Conservation (phyloP, 1,140 invertebrate species). For the Caenorhabditis brenneri region DNA sequence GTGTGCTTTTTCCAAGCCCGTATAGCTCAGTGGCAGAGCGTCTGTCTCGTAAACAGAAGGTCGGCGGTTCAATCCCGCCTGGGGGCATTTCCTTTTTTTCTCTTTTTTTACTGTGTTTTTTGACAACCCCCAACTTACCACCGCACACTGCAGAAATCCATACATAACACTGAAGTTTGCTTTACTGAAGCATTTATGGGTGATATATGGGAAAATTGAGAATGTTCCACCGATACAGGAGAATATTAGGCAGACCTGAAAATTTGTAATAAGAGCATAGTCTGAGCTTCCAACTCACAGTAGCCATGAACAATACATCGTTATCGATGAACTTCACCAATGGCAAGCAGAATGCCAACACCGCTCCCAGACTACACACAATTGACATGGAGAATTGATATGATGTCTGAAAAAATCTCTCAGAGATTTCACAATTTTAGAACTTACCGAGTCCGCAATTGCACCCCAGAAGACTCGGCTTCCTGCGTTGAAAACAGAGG, state of each 20-base stretch:
- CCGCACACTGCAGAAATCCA: slow-evolving; percentile 49
- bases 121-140: slow-evolving; percentile 44
- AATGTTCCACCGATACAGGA: slow-evolving; percentile 57
- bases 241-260: slow-evolving; percentile 55
- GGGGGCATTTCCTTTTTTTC: no score
- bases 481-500: slow-evolving; percentile 73
- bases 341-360: slow-evolving; percentile 41
- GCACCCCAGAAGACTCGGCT: slow-evolving; percentile 73
- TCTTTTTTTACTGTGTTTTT: no score
- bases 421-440: not conserved
- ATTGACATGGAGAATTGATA: slow-evolving; percentile 54
- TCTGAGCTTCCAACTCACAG: slow-evolving; percentile 4
- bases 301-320: slow-evolving; percentile 45
- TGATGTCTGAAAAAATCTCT: slow-evolving; percentile 41
- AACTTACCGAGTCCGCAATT: slow-evolving; percentile 70
- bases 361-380: slow-evolving; percentile 48
- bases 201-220: slow-evolving; percentile 55
- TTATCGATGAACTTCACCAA: slow-evolving; percentile 42
- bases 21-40: no score
- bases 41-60: no score
- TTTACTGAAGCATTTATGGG: slow-evolving; percentile 54
- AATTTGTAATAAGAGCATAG: not conserved
- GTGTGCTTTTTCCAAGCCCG: no score
- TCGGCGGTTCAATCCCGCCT: no score
- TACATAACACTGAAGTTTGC: slow-evolving; percentile 54